Evolutionary conservation across 2,797 vertebrate genomes (phyloP), one percentile per base, ranked within the genome.

Genomic region (Gallinago solitaria): DNA sequence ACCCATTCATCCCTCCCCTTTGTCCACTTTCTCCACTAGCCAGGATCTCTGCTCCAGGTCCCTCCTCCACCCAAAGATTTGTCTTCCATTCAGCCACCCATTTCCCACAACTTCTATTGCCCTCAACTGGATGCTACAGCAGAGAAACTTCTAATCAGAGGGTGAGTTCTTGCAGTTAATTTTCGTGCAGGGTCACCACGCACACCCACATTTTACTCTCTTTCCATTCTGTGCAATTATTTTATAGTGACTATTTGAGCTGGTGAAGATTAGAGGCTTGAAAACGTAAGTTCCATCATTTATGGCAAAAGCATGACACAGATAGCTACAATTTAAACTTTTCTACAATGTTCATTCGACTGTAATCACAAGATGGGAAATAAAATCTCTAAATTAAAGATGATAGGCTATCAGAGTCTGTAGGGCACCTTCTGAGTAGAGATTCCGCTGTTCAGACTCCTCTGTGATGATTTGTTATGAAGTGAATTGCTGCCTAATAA

Each of bases 331-430:
- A 93, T 92, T 90, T 91, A 76, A 94, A 94, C 74, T 89, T 92
- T 88, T 79, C 89, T 82, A 88, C 86, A 54, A 71, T 76, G 73
- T 88, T 93, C 90, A 90, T 86, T 95, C 90, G 92, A 67, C 68
- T 95, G 64, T 78, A 96, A 96, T 92, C 80, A 91, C 71, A 91
- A 97, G 83, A 96, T 87, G 74, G 70, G 88, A 94, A 94, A 83
- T 89, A 88, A 80, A 95, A 91, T 83, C 76, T 91, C 89, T 94
- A 96, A 90, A 95, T 95, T 94, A 96, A 95, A 95, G 92, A 80
- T 87, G 93, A 95, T 90, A 74, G 82, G 68, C 70, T 82, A 90
- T 77, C 78, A 90, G 84, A 95, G 71, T 75, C 92, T 83, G 84
- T 56, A 93, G 92, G 86, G 83, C 73, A 90, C 56, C 56, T 91